A percentile compares a stretch with the other conserved stretches of the same genome.
These are phyloP conservation scores for Lophotriccus pileatus DNA, from an alignment of 2,797 vertebrate species.

Conservation along the genomic window DNA sequence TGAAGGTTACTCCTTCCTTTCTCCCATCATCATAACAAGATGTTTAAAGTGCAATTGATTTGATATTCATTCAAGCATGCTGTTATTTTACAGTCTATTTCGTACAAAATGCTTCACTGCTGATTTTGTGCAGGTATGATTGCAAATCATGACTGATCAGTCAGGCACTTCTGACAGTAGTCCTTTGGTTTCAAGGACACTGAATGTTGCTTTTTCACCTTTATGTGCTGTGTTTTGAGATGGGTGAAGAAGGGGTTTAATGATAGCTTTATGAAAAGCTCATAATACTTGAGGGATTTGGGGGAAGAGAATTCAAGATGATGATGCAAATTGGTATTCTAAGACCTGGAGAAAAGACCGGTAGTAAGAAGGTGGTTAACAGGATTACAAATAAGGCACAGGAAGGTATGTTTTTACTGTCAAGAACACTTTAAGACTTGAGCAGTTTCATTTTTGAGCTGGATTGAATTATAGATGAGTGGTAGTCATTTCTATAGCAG, in stretches of 20 bases:
- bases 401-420: background rate
- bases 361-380: background rate
- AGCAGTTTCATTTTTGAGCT: background rate
- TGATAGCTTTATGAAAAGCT: background rate
- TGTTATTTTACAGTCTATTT: constrained; percentile 57
- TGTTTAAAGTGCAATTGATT: constrained; percentile 29
- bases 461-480: background rate
- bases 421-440: background rate
- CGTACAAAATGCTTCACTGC: constrained; percentile 30
- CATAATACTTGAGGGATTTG: background rate
- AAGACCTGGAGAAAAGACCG: background rate
- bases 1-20: constrained; percentile 11
- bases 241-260: background rate
- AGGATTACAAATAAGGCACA: background rate
- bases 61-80: constrained; percentile 15
- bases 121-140: constrained; percentile 45
- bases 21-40: background rate
- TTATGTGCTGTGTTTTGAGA: background rate
- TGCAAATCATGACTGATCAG: constrained; percentile 40
- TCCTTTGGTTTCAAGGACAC: constrained; percentile 5
- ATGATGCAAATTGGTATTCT: background rate
- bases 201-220: background rate
- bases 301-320: background rate
- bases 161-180: background rate
- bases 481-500: background rate